Evolutionary conservation across 2,888 invertebrate species (phyloP).

Genomic region (Leptinotarsa juncta): DNA sequence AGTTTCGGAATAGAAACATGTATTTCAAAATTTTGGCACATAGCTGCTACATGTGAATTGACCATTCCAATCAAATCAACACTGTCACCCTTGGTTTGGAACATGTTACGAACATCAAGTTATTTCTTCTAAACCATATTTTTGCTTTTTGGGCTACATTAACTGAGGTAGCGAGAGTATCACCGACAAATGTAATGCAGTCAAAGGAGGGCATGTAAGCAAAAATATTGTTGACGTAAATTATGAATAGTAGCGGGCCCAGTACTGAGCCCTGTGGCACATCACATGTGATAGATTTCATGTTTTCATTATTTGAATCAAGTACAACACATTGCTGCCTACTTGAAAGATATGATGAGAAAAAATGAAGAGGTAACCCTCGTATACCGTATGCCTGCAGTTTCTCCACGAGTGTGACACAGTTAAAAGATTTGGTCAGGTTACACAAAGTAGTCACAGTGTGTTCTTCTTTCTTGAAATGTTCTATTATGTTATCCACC

Average conservation of each 20-base stretch:
- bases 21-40: background rate
- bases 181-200: background rate
- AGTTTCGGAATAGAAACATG: background rate
- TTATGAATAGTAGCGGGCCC: too few relatives aligned
- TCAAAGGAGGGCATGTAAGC: background rate
- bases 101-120: background rate
- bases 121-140: background rate
- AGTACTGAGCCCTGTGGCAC: background rate
- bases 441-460: too few relatives aligned
- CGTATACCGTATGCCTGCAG: background rate
- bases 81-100: background rate
- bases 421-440: background rate
- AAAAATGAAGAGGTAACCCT: background rate
- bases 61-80: background rate
- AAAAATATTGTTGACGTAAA: too few relatives aligned
- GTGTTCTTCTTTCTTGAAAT: background rate
- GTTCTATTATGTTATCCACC: background rate
- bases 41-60: background rate
- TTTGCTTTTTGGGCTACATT: background rate
- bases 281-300: background rate
- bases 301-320: background rate
- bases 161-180: background rate
- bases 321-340: background rate
- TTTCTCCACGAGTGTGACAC: background rate
- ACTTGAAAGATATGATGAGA: background rate